These are phyloP conservation scores for Mayetiola destructor DNA, from an alignment of 2,888 invertebrate species.

Conservation along the genomic window DNA sequence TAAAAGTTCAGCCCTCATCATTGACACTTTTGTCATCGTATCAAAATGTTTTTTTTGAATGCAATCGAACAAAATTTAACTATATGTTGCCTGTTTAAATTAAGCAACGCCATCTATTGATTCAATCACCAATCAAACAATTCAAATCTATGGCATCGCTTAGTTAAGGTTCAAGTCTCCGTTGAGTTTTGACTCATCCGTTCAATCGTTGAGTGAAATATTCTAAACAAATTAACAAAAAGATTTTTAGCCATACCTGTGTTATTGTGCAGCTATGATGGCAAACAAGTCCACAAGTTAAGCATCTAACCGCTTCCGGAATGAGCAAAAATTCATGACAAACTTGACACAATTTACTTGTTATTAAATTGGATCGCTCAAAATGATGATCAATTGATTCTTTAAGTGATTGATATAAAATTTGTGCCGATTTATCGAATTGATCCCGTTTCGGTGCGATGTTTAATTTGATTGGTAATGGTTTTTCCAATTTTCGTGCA, in stretches of 20 bases:
- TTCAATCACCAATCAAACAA: not conserved
- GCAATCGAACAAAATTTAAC: no score
- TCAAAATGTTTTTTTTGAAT: no score
- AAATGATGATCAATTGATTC: slow-evolving; percentile 16
- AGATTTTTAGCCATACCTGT: not conserved
- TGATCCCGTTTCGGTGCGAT: slow-evolving; percentile 11
- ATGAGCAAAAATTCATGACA: slow-evolving; percentile 15
- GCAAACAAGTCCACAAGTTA: slow-evolving; percentile 16
- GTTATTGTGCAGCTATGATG: slow-evolving; percentile 15
- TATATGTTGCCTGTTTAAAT: no score
- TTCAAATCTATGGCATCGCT: not conserved
- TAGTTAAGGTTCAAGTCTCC: not conserved
- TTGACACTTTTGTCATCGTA: no score
- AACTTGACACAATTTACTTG: slow-evolving; percentile 16
- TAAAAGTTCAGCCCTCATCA: no score
- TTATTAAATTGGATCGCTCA: slow-evolving; percentile 5
- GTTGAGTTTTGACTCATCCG: not conserved
- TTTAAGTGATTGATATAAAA: slow-evolving; percentile 16
- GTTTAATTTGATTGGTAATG: not conserved
- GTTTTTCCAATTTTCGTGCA: slow-evolving; percentile 9
- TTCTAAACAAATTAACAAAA: not conserved
- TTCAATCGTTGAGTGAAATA: not conserved
- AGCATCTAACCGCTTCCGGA: slow-evolving; percentile 14
- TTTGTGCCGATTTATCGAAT: slow-evolving; percentile 17
- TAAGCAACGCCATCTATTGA: not conserved